Evolutionary conservation across 1,140 invertebrate genomes (phyloP).

Genomic region (Brachionus calyciflorus): DNA sequence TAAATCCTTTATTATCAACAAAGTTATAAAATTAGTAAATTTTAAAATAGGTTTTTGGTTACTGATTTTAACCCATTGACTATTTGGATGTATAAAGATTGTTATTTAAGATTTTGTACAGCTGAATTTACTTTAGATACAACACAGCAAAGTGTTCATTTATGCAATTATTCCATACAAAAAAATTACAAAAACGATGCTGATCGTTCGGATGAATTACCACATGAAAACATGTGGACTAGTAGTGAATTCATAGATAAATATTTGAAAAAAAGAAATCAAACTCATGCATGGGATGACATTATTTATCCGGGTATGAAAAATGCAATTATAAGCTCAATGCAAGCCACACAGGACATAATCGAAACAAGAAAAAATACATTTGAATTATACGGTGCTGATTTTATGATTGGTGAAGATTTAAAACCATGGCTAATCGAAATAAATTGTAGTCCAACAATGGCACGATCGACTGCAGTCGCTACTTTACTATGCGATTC

Average conservation of each 20-base stretch:
- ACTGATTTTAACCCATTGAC: slow-evolving; percentile 83
- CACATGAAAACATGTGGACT: slow-evolving; percentile 80
- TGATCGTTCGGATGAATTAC: slow-evolving; percentile 71
- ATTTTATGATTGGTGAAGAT: slow-evolving; percentile 85
- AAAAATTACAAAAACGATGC: slow-evolving; percentile 78
- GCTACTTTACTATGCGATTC: slow-evolving; percentile 79
- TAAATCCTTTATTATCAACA: slow-evolving; percentile 71
- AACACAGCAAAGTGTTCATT: slow-evolving; percentile 82
- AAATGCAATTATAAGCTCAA: slow-evolving; percentile 77
- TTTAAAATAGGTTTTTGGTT: slow-evolving; percentile 90
- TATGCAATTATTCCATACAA: slow-evolving; percentile 89
- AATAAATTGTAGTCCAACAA: slow-evolving; percentile 86
- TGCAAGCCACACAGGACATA: slow-evolving; percentile 74
- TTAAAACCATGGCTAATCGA: slow-evolving; percentile 86
- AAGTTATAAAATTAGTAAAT: no score
- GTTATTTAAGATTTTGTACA: slow-evolving; percentile 86
- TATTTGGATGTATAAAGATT: slow-evolving; percentile 82
- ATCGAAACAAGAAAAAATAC: slow-evolving; percentile 74
- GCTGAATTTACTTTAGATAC: slow-evolving; percentile 77
- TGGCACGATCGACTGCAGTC: slow-evolving; percentile 81
- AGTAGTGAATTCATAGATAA: slow-evolving; percentile 64
- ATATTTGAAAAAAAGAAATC: slow-evolving; percentile 56
- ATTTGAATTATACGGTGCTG: slow-evolving; percentile 87
- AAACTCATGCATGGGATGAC: slow-evolving; percentile 54
- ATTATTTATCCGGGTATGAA: slow-evolving; percentile 84